A percentile compares a stretch with the other conserved stretches of the same genome.
Evolutionary conservation across 1,140 invertebrate genomes (phyloP).

Genomic region (Hestina assimilis): DNA sequence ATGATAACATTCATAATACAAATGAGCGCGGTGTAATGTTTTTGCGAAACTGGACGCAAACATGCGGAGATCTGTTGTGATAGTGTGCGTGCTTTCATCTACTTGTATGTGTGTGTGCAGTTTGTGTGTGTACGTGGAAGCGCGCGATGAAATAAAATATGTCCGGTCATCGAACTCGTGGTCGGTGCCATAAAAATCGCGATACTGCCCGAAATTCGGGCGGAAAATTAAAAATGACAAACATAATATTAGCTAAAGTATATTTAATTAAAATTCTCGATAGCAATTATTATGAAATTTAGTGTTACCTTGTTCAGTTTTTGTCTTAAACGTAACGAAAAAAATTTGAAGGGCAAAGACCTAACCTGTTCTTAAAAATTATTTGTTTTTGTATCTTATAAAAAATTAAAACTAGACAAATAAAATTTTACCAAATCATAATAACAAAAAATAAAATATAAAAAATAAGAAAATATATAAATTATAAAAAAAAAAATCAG

Average conservation of each 20-base stretch:
- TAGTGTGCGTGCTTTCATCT: slow-evolving; percentile 59
- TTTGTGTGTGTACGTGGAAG: slow-evolving; percentile 74
- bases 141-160: slow-evolving; percentile 78
- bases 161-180: slow-evolving; percentile 75
- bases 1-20: slow-evolving; percentile 62
- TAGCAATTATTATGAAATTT: background rate
- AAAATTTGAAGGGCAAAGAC: slow-evolving; percentile 9
- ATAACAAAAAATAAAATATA: too few relatives aligned
- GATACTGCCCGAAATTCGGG: slow-evolving; percentile 73
- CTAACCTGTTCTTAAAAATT: background rate
- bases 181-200: slow-evolving; percentile 77
- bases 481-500: too few relatives aligned
- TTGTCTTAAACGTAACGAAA: background rate
- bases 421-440: too few relatives aligned
- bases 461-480: too few relatives aligned
- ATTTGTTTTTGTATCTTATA: background rate
- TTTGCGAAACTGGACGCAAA: slow-evolving; percentile 70
- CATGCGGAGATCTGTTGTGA: slow-evolving; percentile 56
- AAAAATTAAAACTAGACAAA: background rate
- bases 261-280: background rate
- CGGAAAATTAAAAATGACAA: slow-evolving; percentile 46
- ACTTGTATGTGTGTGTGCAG: slow-evolving; percentile 49
- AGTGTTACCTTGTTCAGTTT: background rate
- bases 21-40: slow-evolving; percentile 61
- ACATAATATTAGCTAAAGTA: slow-evolving; percentile 11